Evolutionary conservation across 1,140 invertebrate genomes (phyloP).

Genomic region (Cepaea nemoralis): DNA sequence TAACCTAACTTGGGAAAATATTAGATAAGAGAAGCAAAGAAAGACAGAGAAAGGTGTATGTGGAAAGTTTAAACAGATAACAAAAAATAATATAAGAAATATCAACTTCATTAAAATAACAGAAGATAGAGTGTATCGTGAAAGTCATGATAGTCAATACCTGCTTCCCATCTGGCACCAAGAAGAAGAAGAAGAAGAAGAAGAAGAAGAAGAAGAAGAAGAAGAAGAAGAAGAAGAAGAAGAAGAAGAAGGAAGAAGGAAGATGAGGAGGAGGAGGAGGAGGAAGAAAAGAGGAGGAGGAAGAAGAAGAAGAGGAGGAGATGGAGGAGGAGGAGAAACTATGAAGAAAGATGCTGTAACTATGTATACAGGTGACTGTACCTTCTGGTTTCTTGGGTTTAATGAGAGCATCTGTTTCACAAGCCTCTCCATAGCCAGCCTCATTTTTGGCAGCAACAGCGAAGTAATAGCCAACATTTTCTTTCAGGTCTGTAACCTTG

Average conservation of each 20-base stretch:
- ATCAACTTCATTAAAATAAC: too few relatives aligned
- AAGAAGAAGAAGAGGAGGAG: conserved; percentile 2
- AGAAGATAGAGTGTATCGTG: background rate
- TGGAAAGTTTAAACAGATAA: too few relatives aligned
- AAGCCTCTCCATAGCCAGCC: conserved; percentile 91
- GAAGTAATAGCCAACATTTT: conserved; percentile 83
- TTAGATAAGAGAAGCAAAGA: too few relatives aligned
- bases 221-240: conserved; percentile 10
- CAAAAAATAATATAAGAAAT: too few relatives aligned
- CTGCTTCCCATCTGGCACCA: too few relatives aligned
- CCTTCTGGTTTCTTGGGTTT: conserved; percentile 78
- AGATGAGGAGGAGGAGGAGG: too few relatives aligned
- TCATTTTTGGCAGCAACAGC: conserved; percentile 95
- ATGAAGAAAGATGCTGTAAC: background rate
- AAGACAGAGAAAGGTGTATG: too few relatives aligned
- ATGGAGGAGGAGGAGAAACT: background rate
- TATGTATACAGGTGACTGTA: conserved; percentile 69
- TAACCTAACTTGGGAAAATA: too few relatives aligned
- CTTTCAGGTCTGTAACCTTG: conserved; percentile 78
- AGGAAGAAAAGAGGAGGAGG: conserved; percentile 3
- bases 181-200: too few relatives aligned
- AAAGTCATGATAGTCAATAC: background rate
- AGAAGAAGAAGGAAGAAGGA: too few relatives aligned
- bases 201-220: conserved; percentile 1
- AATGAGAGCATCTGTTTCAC: conserved; percentile 78